phyloP scores from a whole-genome alignment of 2,888 invertebrate genomes.

The Xylocampa areola region DNA sequence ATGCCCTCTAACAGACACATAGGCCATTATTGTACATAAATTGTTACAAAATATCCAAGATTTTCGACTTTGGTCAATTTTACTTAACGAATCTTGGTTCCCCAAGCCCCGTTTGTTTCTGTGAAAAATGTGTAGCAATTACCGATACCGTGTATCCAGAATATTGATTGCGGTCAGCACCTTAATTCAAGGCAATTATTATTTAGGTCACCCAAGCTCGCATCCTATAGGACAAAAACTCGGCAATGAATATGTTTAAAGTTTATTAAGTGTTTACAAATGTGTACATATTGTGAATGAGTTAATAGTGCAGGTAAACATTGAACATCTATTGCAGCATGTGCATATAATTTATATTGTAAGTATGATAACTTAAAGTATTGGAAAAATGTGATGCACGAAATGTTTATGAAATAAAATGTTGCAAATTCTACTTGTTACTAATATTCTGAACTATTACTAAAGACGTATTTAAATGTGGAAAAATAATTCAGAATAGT shows the following conservation, averaged over 20 bases:
- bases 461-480: too few relatives aligned
- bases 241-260: conserved; percentile 8
- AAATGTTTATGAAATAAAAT: too few relatives aligned
- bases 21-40: too few relatives aligned
- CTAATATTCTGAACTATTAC: too few relatives aligned
- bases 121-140: conserved; percentile 50
- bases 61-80: conserved; percentile 10
- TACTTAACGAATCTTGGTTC: conserved; percentile 6
- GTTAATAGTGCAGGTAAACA: too few relatives aligned
- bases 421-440: too few relatives aligned
- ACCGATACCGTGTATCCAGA: conserved; percentile 36
- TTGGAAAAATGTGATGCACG: too few relatives aligned
- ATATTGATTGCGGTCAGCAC: conserved; percentile 49
- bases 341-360: too few relatives aligned
- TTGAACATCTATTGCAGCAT: too few relatives aligned
- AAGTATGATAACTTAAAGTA: too few relatives aligned
- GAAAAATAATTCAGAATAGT: too few relatives aligned
- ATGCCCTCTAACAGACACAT: too few relatives aligned
- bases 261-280: conserved; percentile 1
- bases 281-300: not conserved
- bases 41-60: conserved; percentile 24
- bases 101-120: conserved; percentile 9
- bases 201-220: conserved; percentile 38
- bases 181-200: conserved; percentile 51
- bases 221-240: conserved; percentile 20